These are phyloP conservation scores for Ianthella basta DNA, from an alignment of 37 sponge, comb jelly and placozoan species.

Conservation along the genomic window DNA sequence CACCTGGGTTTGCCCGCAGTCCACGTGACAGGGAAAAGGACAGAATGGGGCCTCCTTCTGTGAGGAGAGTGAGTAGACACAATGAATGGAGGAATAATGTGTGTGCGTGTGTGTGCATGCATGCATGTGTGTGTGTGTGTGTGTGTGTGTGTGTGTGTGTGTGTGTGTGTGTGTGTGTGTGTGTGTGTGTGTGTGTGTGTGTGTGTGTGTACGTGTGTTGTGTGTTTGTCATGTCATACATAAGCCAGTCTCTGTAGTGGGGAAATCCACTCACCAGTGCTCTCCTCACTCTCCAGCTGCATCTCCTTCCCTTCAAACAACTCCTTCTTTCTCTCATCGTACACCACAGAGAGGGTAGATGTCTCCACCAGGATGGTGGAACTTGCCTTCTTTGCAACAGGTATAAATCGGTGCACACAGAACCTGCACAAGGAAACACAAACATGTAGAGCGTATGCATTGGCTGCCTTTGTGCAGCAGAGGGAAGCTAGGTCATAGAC, in stretches of 20 bases:
- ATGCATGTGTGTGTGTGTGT: too few relatives aligned
- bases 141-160: too few relatives aligned
- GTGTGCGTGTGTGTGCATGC: too few relatives aligned
- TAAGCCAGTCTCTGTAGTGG: background rate
- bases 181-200: background rate
- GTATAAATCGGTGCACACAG: slow-evolving; percentile 14
- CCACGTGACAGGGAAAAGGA: slow-evolving; percentile 62
- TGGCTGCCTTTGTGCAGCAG: too few relatives aligned
- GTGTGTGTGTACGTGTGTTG: background rate
- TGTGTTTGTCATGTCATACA: background rate
- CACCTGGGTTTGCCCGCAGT: background rate
- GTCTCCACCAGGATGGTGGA: background rate
- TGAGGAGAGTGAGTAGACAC: background rate
- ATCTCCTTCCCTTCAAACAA: background rate
- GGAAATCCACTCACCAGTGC: slow-evolving; percentile 12
- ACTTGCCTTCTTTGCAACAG: background rate
- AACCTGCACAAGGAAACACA: slow-evolving; percentile 1
- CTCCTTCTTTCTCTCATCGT: background rate
- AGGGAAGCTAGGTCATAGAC: too few relatives aligned
- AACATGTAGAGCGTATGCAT: too few relatives aligned
- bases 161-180: too few relatives aligned
- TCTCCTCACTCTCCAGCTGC: slow-evolving; percentile 11
- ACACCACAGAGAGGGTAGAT: background rate
- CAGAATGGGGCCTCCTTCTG: slow-evolving; percentile 55
- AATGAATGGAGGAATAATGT: background rate